A percentile compares a stretch with the other conserved stretches of the same genome.
Evolutionary conservation across 2,113 vertebrate genomes (phyloP).

Genomic region (Corythaixoides concolor): DNA sequence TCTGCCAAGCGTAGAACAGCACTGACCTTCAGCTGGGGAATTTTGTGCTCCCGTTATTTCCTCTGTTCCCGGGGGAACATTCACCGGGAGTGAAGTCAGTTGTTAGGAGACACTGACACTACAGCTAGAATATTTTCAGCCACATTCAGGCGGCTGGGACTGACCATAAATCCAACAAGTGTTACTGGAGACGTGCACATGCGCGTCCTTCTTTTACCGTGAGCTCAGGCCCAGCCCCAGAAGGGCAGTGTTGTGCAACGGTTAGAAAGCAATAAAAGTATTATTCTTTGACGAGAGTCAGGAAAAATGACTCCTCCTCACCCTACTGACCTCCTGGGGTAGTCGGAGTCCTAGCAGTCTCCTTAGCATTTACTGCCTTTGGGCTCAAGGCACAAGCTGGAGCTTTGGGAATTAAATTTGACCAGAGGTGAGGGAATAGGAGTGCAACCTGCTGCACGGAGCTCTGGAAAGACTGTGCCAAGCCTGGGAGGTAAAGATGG

Average conservation of each 20-base stretch:
- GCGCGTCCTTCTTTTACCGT: neutral
- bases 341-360: neutral
- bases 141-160: neutral
- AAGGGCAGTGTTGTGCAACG: neutral
- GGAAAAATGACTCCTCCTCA: neutral
- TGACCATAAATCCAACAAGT: neutral
- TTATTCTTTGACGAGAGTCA: neutral
- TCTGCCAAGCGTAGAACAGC: neutral
- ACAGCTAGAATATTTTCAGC: neutral
- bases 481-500: neutral
- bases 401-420: neutral
- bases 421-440: neutral
- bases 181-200: neutral
- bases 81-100: slow-evolving; percentile 39
- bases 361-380: neutral
- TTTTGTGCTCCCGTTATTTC: neutral
- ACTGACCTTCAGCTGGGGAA: slow-evolving; percentile 14
- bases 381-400: neutral
- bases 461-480: neutral
- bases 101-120: neutral
- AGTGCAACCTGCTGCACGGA: neutral
- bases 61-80: neutral
- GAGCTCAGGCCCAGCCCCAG: neutral
- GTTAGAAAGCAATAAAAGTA: neutral
- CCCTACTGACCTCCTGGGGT: neutral